Evolutionary conservation across 2,113 vertebrate species (phyloP), one percentile per base, ranked within the genome.

Genomic region (Marmota flaviventris): DNA sequence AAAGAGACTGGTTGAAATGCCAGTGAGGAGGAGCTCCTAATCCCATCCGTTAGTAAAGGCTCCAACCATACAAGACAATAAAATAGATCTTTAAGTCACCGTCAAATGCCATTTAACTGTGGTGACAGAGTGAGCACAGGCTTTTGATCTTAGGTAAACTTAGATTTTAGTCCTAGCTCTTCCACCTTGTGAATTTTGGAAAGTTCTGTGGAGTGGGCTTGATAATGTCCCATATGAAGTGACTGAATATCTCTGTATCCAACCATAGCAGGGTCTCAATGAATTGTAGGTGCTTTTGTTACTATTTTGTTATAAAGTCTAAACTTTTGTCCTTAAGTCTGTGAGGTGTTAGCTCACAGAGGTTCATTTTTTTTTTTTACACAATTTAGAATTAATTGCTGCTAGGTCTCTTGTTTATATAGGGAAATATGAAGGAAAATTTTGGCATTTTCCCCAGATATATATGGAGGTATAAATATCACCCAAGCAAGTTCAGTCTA

Each of bases 61-160:
- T 95, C 65, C 69, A 25, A 81, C 79, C 29, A 92, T 63, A 29
- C 16, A 93, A 37, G n/a, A 85, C n/a, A 95, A 56, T 51, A 56
- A 73, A 94, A 84, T 63, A 82, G 63, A 42, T 61, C 2, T 92
- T 1, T 29, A 92, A 89, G 61, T 88, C 20, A 89, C 20, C 48
- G 53, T 70, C 42, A 78, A 86, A 67, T 72, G 45, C 42, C 53
- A 85, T 58, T 78, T 85, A 83, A 87, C 32, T 63, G 18, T 6
- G 77, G 58, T 25, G n/a, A 7, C 14, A n/a, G 39, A 87, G 70
- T 89, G 24, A 87, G 32, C 29, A 32, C 0, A 20, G 17, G 39
- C 53, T 85, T 91, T 94, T 25, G n/a, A 5, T 37, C 18, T 48
- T 29, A 37, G 32, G 32, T 3, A 87, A 87, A 34, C 14, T 92